These are phyloP conservation scores for Colostygia pectinataria DNA, from an alignment of 2,888 invertebrate genomes.

Conservation along the genomic window DNA sequence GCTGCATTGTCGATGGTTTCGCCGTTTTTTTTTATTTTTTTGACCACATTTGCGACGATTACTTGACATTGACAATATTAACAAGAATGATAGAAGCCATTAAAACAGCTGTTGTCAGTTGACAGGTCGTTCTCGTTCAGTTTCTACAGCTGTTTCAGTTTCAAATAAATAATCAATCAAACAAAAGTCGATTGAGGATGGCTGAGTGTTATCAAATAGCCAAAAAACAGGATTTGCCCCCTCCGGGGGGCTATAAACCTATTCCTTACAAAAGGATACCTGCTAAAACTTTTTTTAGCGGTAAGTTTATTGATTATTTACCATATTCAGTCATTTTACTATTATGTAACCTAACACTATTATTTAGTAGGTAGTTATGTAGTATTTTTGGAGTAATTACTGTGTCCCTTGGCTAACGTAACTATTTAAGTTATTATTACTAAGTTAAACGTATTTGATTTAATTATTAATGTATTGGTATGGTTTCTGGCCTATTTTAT, in stretches of 20 bases:
- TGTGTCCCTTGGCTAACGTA: background rate
- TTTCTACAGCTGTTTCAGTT: too few species aligned
- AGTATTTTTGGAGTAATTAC: constrained; percentile 27
- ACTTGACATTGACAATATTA: too few species aligned
- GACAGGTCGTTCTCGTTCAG: background rate
- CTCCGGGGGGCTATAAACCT: constrained; percentile 93
- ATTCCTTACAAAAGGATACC: constrained; percentile 88
- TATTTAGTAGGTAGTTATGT: constrained; percentile 63
- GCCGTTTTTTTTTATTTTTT: too few species aligned
- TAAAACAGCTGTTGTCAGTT: too few species aligned
- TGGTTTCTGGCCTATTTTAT: background rate
- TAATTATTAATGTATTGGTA: background rate
- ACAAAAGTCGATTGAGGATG: constrained; percentile 53
- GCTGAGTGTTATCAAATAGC: constrained; percentile 55
- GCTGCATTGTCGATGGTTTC: too few species aligned
- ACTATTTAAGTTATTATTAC: too few species aligned
- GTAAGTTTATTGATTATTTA: constrained; percentile 65
- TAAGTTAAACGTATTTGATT: background rate
- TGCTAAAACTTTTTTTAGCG: constrained; percentile 87
- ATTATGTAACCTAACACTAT: constrained; percentile 64
- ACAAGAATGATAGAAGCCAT: too few species aligned
- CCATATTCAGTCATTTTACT: constrained; percentile 22
- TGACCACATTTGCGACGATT: too few species aligned
- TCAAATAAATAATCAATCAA: too few species aligned
- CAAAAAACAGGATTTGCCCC: constrained; percentile 94